Percentiles rank a stretch among this genome's conserved stretches.
These are phyloP conservation scores for Istiophorus platypterus DNA, from an alignment of 2,113 vertebrate genomes.

Conservation along the genomic window DNA sequence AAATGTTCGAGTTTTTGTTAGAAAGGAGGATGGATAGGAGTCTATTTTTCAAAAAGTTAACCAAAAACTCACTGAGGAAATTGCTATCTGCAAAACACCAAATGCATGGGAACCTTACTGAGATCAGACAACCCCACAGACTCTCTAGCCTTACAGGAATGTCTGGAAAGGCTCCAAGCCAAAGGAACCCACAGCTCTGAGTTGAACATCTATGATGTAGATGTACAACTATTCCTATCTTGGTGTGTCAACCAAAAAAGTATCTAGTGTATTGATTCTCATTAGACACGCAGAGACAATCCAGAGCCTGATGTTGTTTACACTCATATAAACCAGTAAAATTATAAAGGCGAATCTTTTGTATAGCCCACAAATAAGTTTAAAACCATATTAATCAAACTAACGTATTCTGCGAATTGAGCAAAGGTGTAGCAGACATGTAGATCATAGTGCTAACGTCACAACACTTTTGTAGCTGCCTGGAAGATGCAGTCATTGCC, in stretches of 20 bases:
- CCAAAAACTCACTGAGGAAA: conserved; percentile 38
- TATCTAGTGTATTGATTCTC: not conserved
- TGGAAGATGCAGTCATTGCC: conserved; percentile 68
- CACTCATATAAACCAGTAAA: not conserved
- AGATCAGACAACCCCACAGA: conserved; percentile 41
- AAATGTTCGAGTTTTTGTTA: conserved; percentile 29
- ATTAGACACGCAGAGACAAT: not conserved
- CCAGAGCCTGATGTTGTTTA: not conserved
- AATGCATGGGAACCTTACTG: conserved; percentile 68
- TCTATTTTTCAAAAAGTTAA: conserved; percentile 36
- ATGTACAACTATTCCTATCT: conserved; percentile 18
- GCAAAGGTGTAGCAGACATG: not conserved
- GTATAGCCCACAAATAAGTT: not conserved
- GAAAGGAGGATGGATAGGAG: conserved; percentile 5
- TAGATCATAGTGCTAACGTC: not conserved
- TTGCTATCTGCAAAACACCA: conserved; percentile 53
- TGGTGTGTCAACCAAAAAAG: conserved; percentile 10
- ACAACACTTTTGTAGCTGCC: conserved; percentile 2
- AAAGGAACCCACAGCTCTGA: conserved; percentile 48
- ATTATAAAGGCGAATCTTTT: not conserved
- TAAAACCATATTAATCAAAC: not conserved
- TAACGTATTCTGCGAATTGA: not conserved
- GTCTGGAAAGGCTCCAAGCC: conserved; percentile 48
- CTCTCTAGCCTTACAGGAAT: conserved; percentile 65
- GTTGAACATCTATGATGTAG: conserved; percentile 43